Evolutionary conservation across 2,888 invertebrate species (phyloP).

Genomic region (Stenichneumon culpator): DNA sequence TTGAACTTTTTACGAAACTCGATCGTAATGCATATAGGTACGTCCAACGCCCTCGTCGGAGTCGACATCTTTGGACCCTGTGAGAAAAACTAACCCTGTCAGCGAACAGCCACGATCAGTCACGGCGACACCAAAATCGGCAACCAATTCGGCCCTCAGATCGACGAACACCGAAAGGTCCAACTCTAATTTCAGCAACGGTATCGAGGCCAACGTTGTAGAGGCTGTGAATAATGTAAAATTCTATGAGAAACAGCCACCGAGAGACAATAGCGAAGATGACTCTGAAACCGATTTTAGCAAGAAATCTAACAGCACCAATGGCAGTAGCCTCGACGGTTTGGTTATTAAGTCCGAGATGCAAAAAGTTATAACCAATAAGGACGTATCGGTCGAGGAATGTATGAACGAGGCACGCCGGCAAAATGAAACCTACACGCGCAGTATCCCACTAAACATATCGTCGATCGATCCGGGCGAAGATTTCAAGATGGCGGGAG

Average conservation of each 20-base stretch:
- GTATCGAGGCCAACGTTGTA: constrained; percentile 4
- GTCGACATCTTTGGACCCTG: neutral
- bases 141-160: neutral
- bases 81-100: neutral
- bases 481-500: constrained; percentile 39
- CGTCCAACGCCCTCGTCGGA: neutral
- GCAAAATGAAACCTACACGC: constrained; percentile 13
- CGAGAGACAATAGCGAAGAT: neutral
- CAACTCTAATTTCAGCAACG: neutral
- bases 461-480: constrained; percentile 38
- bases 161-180: neutral
- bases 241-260: neutral
- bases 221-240: neutral
- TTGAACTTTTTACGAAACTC: constrained; percentile 3
- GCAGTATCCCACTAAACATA: constrained; percentile 29
- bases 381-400: neutral
- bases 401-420: constrained; percentile 17
- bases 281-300: neutral
- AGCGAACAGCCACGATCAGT: neutral
- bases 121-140: neutral
- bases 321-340: neutral
- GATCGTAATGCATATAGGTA: constrained; percentile 36
- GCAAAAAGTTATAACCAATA: neutral
- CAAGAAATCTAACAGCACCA: neutral
- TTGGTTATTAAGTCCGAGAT: neutral